phyloP scores from a whole-genome alignment of 2,797 vertebrate species.

The Acrocephalus scirpaceus region DNA sequence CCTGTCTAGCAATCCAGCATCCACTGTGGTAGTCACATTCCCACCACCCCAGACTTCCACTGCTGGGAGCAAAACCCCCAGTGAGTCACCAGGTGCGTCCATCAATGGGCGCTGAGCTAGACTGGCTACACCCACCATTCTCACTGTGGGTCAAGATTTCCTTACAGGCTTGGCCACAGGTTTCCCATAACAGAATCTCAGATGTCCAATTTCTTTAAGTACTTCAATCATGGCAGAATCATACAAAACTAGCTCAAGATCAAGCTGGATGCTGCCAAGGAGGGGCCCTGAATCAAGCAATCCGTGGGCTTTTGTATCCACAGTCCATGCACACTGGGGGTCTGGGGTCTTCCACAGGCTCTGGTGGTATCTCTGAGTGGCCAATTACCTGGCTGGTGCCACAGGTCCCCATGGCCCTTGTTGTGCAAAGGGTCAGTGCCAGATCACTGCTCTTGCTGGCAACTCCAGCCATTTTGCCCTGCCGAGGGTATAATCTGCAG shows the following conservation, averaged over 20 bases:
- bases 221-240: neutral
- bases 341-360: neutral
- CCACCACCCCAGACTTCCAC: neutral
- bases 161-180: neutral
- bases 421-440: neutral
- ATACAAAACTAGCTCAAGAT: neutral
- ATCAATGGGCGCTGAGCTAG: neutral
- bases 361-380: accelerated
- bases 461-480: neutral
- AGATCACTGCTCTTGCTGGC: neutral
- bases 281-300: neutral
- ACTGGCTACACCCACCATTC: neutral
- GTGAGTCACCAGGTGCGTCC: neutral
- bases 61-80: neutral
- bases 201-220: neutral
- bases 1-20: neutral
- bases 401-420: neutral
- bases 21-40: neutral
- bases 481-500: accelerated
- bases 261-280: neutral
- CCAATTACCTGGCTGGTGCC: neutral
- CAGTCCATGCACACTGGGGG: accelerated
- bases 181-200: neutral
- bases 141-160: neutral
- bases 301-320: accelerated